These are phyloP conservation scores for Porites divaricata DNA, from an alignment of 92 coral and sea anemone genomes.

Conservation along the genomic window DNA sequence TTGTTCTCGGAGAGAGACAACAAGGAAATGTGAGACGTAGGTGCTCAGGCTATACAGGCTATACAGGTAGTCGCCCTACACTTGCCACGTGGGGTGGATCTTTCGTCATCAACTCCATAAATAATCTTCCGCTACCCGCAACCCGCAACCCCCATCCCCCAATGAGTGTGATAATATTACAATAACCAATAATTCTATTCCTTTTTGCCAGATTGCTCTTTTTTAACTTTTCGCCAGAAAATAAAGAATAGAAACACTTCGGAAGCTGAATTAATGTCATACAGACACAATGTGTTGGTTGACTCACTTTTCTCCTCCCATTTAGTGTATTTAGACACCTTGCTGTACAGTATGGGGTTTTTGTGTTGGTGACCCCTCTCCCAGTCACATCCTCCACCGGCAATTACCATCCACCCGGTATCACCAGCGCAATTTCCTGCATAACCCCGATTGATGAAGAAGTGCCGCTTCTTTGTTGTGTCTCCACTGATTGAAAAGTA, in stretches of 20 bases:
- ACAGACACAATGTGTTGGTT: too few species aligned
- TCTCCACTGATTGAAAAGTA: too few species aligned
- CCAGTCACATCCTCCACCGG: slow-evolving; percentile 16
- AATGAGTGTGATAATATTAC: slow-evolving; percentile 16
- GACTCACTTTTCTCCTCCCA: too few species aligned
- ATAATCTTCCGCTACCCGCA: neutral
- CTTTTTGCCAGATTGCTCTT: slow-evolving; percentile 12
- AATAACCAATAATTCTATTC: slow-evolving; percentile 2
- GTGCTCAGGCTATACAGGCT: too few species aligned
- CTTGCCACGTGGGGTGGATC: neutral
- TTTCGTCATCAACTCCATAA: neutral
- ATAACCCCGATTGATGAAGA: slow-evolving; percentile 8
- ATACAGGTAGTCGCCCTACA: slow-evolving; percentile 19
- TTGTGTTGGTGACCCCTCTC: neutral
- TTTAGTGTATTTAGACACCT: too few species aligned
- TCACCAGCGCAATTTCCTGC: neutral
- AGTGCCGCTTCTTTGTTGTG: neutral
- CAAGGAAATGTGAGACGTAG: too few species aligned
- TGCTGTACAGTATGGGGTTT: too few species aligned
- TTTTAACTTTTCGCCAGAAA: slow-evolving; percentile 5
- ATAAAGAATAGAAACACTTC: neutral
- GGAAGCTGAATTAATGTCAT: too few species aligned
- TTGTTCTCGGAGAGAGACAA: slow-evolving; percentile 9
- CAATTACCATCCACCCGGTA: slow-evolving; percentile 14
- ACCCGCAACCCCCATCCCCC: neutral